Base-by-base conservation (phyloP, 1,140 invertebrate species). In the Hyposmocoma kahamanoa region DNA sequence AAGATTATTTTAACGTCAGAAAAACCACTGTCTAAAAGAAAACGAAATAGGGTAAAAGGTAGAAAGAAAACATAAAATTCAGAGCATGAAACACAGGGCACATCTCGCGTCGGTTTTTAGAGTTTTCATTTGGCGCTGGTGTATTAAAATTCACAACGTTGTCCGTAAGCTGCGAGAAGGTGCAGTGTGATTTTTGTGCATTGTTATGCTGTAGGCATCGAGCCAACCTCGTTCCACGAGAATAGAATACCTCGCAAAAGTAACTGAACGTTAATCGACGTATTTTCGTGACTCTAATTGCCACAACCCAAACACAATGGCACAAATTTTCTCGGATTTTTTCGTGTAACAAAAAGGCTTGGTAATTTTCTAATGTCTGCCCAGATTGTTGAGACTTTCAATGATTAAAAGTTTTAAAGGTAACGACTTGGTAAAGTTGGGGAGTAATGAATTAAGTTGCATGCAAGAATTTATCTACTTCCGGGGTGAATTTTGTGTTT, bases 171-270 rank as follows among this genome's bases (percentile, higher is more conserved):
- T n/a, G n/a, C 39, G 48, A 47, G 53, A 53, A 62, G 64, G 59
- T 66, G 62, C 62, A 61, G 59, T 52, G 46, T 68, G 65, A 71
- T 71, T 71, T 67, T 56, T 66, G 53, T 56, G 54, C 65, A 70
- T 70, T 67, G 67, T 71, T 59, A 65, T 56, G 52, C 56, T 36
- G 57, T 52, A 61, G 53, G 64, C 59, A 54, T 53, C 30, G 30
- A 34, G 30, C 30, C 30, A 34, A 34, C 10, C 3, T 13, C 30
- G 30, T n/a, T n/a, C n/a, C 4, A 34, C 30, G 30, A 13, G 30
- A n/a, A 6, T 6, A 3, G 30, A 34, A 34, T 34, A 34, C 30
- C 6, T 13, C 30, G 30, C 13, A 13, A 34, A 9, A 34, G 30
- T 34, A 34, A 34, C n/a, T 34, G 30, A 9, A 34, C 30, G 30